These are phyloP conservation scores for Gryllus bimaculatus DNA, from an alignment of 1,140 invertebrate genomes.

Conservation along the genomic window DNA sequence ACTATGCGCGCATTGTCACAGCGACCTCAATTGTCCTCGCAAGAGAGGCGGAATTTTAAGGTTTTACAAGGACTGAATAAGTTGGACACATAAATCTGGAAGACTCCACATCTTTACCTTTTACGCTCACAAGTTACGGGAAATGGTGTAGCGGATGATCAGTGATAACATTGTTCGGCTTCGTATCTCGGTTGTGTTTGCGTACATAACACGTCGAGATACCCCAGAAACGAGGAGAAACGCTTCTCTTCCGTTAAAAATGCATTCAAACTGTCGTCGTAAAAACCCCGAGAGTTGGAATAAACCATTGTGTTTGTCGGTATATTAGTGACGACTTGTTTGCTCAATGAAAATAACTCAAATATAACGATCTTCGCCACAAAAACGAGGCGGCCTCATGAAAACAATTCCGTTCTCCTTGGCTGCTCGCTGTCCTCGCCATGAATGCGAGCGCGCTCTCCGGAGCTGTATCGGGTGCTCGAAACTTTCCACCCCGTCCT, in stretches of 20 bases:
- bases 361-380: not conserved
- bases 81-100: not conserved
- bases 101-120: not conserved
- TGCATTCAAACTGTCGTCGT: not conserved
- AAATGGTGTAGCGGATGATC: not conserved
- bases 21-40: not conserved
- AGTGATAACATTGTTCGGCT: not conserved
- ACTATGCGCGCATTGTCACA: not conserved
- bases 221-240: not conserved
- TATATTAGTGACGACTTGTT: not conserved
- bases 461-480: not conserved
- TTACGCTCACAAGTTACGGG: not conserved
- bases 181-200: no score
- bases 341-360: conserved; percentile 1
- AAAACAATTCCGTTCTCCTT: not conserved
- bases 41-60: not conserved
- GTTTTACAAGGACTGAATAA: not conserved
- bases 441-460: not conserved
- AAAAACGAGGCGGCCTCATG: not conserved
- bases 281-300: not conserved
- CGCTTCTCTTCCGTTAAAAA: not conserved
- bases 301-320: conserved; percentile 1
- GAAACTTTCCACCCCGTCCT: not conserved
- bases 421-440: not conserved
- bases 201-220: not conserved